A percentile compares a stretch with the other conserved stretches of the same genome.
phyloP scores from a whole-genome alignment of 2,797 vertebrate species.

The Chrysolophus pictus region DNA sequence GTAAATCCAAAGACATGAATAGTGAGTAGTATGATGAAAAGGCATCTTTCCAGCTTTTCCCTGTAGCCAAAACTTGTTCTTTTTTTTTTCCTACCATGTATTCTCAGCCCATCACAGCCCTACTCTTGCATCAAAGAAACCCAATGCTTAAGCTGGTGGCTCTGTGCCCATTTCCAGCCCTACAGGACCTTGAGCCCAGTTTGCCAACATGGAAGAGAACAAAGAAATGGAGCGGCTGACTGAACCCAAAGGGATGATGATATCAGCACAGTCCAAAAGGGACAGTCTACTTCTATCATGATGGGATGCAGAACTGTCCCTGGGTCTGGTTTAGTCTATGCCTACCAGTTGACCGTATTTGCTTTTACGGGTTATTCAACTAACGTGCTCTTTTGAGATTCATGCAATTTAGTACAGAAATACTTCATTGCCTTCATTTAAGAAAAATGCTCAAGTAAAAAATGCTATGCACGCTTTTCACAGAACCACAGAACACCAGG shows the following conservation, averaged over 20 bases:
- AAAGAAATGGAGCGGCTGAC: background rate
- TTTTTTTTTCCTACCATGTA: background rate
- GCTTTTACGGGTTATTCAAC: background rate
- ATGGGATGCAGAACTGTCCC: background rate
- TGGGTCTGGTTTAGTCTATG: background rate
- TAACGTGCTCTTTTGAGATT: background rate
- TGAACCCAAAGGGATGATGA: background rate
- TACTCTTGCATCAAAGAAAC: background rate
- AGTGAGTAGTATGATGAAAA: background rate
- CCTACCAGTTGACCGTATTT: background rate
- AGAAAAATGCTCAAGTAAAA: background rate
- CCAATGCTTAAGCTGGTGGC: accelerated
- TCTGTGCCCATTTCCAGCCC: background rate
- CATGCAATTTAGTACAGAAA: background rate
- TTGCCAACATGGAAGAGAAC: accelerated
- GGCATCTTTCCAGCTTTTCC: background rate
- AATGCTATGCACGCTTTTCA: accelerated
- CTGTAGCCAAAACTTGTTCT: background rate
- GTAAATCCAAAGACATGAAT: background rate
- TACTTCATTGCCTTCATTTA: background rate
- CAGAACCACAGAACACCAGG: too few species aligned
- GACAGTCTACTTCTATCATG: background rate
- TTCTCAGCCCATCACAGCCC: background rate
- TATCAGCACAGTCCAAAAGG: background rate
- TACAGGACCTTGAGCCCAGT: background rate